phyloP scores from a whole-genome alignment of 2,888 invertebrate genomes.

The Pachydiplax longipennis region DNA sequence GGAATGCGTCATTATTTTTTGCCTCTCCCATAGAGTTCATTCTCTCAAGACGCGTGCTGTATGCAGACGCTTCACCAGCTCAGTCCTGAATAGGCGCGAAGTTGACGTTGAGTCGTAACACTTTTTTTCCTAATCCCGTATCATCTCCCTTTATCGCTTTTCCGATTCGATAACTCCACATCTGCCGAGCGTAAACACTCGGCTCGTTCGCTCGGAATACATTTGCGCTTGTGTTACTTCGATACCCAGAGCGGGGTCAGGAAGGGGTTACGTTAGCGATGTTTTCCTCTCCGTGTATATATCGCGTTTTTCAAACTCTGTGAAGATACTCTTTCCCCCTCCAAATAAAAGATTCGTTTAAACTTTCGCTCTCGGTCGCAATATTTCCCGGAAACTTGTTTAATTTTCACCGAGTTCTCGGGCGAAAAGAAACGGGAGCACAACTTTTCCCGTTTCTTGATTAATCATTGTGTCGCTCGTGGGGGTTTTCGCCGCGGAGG shows the following conservation, averaged over 20 bases:
- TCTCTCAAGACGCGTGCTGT: not conserved
- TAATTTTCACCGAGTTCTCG: slow-evolving; percentile 6
- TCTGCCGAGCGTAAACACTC: slow-evolving; percentile 17
- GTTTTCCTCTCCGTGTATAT: no score
- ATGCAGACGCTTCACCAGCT: not conserved
- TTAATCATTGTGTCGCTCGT: not conserved
- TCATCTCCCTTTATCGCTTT: not conserved
- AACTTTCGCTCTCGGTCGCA: slow-evolving; percentile 16
- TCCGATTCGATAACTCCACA: slow-evolving; percentile 11
- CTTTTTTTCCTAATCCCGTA: not conserved
- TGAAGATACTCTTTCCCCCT: not conserved
- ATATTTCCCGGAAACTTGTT: slow-evolving; percentile 21
- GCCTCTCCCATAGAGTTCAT: no score
- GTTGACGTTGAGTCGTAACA: not conserved
- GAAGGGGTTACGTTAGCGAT: no score
- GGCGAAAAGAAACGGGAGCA: not conserved
- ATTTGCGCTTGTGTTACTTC: not conserved
- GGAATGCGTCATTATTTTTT: no score
- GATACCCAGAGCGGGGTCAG: no score
- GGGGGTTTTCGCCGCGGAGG: not conserved
- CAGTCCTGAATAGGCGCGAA: not conserved
- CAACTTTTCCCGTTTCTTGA: not conserved
- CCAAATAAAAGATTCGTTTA: not conserved
- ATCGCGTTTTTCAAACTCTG: not conserved
- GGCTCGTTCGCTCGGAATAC: not conserved